Percentiles rank a stretch among this genome's conserved stretches.
Conservation (phyloP, 2,888 invertebrate species). For the Trypoxylon attenuatum region DNA sequence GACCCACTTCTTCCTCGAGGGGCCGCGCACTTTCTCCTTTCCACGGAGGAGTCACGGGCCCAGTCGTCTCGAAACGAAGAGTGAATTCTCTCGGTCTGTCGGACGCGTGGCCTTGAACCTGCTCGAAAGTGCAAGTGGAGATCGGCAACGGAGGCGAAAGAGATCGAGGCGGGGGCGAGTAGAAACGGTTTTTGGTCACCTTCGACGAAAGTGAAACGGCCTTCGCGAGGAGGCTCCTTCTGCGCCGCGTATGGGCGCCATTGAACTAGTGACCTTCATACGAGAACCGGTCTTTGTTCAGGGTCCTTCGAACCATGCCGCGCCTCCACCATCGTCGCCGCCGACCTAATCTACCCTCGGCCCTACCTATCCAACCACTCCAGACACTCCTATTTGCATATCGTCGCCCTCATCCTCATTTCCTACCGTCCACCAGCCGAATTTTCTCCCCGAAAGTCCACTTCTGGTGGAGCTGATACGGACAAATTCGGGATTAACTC, state of each 20-base stretch:
- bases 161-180: conserved; percentile 28
- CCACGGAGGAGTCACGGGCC: conserved; percentile 9
- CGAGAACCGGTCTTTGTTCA: conserved; percentile 70
- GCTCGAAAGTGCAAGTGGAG: conserved; percentile 59
- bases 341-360: conserved; percentile 55
- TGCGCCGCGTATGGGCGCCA: conserved; percentile 52
- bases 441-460: neutral
- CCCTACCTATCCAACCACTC: conserved; percentile 33
- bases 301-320: conserved; percentile 53
- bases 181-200: conserved; percentile 55
- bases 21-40: conserved; percentile 56
- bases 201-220: conserved; percentile 59
- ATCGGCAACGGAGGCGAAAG: conserved; percentile 35
- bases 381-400: conserved; percentile 35
- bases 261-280: conserved; percentile 74
- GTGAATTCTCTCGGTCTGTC: conserved; percentile 25
- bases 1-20: conserved; percentile 27
- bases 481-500: no score
- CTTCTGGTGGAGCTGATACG: no score
- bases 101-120: conserved; percentile 43
- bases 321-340: no score
- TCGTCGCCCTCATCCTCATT: conserved; percentile 5
- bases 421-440: neutral
- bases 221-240: conserved; percentile 42
- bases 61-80: conserved; percentile 30